Conservation (phyloP, 1,140 invertebrate genomes). For the Thaumatotibia leucotreta region DNA sequence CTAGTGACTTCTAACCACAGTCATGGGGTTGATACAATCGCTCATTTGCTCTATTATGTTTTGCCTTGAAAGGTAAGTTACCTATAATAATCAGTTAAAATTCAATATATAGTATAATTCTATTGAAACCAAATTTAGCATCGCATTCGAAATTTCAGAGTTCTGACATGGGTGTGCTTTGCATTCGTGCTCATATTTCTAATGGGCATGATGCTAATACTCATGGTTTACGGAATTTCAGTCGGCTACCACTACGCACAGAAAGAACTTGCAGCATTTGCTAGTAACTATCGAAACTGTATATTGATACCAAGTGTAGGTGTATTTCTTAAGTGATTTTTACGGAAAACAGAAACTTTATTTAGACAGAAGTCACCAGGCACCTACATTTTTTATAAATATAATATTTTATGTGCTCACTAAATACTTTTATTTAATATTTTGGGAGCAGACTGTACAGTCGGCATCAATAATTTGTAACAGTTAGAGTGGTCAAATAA, state of each 20-base stretch:
- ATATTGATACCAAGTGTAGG: no score
- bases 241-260: conserved; percentile 67
- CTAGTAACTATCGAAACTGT: conserved; percentile 36
- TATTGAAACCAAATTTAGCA: no score
- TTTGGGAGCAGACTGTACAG: no score
- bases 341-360: no score
- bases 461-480: no score
- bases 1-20: neutral
- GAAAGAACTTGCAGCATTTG: conserved; percentile 59
- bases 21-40: conserved; percentile 60
- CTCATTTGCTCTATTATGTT: conserved; percentile 57
- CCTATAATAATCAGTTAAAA: neutral
- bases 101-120: no score
- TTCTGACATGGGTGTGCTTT: conserved; percentile 62
- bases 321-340: no score
- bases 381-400: no score
- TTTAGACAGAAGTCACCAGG: no score
- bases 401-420: no score
- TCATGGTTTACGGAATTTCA: conserved; percentile 64
- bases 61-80: conserved; percentile 55
- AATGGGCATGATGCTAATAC: conserved; percentile 50
- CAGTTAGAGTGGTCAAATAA: no score
- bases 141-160: conserved; percentile 29
- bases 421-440: no score
- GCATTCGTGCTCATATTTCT: conserved; percentile 58